Conservation (phyloP, 2,888 invertebrate genomes). For the Timema cristinae region DNA sequence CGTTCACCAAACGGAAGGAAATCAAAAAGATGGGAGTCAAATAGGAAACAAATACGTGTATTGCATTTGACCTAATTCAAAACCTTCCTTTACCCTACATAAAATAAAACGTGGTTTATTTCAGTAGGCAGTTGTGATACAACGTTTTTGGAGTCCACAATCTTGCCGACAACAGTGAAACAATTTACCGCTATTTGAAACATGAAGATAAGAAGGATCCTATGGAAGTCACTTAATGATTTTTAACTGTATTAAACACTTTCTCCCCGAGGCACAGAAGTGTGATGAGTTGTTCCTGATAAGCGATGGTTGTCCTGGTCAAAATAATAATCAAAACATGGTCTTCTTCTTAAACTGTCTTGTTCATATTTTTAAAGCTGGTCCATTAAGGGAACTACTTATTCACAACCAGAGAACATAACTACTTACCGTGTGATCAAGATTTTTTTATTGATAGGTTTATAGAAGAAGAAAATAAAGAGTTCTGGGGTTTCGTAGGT, state of each 20-base stretch:
- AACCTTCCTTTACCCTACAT: background rate
- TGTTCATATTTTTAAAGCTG: background rate
- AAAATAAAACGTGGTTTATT: background rate
- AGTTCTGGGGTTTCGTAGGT: background rate
- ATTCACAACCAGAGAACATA: background rate
- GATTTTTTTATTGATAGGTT: background rate
- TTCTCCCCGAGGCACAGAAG: background rate
- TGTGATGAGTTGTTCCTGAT: constrained; percentile 9
- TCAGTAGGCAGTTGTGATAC: constrained; percentile 1
- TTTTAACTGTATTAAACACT: background rate
- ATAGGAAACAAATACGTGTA: background rate
- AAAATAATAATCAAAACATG: background rate
- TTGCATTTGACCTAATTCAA: background rate
- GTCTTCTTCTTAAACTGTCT: background rate
- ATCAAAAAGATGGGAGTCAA: background rate
- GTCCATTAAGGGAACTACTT: background rate
- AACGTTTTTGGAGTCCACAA: background rate
- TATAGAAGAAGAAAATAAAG: background rate
- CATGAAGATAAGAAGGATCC: background rate
- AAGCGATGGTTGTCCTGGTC: constrained; percentile 3
- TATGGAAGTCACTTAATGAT: constrained; percentile 1
- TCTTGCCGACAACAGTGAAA: background rate
- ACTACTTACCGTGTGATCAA: background rate
- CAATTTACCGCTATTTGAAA: background rate
- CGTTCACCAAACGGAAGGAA: background rate